Conservation (phyloP, 2,888 invertebrate genomes). For the Branchellion lobata region DNA sequence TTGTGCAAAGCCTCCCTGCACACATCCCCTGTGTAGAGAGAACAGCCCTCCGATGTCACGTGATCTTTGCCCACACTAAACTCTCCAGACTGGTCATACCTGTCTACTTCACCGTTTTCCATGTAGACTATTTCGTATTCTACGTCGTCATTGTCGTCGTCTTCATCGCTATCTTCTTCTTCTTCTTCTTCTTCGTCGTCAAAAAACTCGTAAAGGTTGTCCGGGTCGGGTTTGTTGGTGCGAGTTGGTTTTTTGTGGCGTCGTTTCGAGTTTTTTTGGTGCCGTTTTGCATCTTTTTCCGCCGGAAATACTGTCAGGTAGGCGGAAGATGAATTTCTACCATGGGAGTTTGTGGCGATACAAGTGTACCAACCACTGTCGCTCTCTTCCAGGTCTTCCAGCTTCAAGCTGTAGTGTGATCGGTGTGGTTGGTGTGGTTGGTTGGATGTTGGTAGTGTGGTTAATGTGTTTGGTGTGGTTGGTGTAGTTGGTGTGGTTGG, state of each 20-base stretch:
- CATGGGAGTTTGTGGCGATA: constrained; percentile 27
- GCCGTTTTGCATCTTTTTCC: constrained; percentile 1
- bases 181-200: constrained; percentile 6
- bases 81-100: background rate
- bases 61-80: background rate
- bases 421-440: background rate
- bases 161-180: background rate
- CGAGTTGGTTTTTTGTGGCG: background rate
- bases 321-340: constrained; percentile 27
- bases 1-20: constrained; percentile 10
- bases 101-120: constrained; percentile 37
- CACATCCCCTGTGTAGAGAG: constrained; percentile 22
- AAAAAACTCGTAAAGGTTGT: background rate
- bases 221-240: background rate
- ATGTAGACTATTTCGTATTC: constrained; percentile 38
- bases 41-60: constrained; percentile 2
- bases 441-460: background rate
- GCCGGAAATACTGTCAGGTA: constrained; percentile 29
- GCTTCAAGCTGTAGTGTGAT: constrained; percentile 23
- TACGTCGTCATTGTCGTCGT: constrained; percentile 17
- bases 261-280: background rate
- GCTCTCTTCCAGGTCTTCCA: constrained; percentile 29
- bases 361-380: constrained; percentile 42
- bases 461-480: background rate
- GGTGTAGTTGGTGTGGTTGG: background rate